Conservation (phyloP, 2,113 vertebrate genomes). For the Conger conger region DNA sequence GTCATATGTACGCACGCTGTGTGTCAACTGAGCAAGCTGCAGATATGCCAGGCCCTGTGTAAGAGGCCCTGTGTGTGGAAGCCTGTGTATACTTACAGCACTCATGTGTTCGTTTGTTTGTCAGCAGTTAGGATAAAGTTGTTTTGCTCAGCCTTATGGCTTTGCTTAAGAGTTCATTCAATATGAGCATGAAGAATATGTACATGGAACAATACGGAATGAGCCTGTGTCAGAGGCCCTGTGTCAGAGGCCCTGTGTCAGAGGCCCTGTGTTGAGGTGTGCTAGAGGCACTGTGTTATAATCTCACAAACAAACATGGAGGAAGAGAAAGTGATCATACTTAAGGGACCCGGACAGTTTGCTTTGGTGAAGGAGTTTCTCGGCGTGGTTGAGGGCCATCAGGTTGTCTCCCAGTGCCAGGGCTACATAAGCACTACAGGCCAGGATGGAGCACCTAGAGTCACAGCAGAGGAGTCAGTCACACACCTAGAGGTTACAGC, state of each 20-base stretch:
- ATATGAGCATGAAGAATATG: no score
- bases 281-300: neutral
- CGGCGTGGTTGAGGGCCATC: constrained; percentile 91
- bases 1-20: neutral
- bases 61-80: no score
- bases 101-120: no score
- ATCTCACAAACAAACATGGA: neutral
- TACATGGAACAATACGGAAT: no score
- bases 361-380: constrained; percentile 92
- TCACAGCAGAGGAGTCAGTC: neutral
- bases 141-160: no score
- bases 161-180: no score
- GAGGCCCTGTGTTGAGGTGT: neutral
- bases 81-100: no score
- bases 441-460: constrained; percentile 90
- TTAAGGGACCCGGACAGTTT: constrained; percentile 95
- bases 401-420: constrained; percentile 94
- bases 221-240: no score
- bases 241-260: no score
- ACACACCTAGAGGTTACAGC: constrained; percentile 12
- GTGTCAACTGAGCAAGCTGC: neutral
- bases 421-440: constrained; percentile 92
- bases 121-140: no score
- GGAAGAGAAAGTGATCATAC: constrained; percentile 68
- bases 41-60: neutral